Base-by-base conservation (phyloP, 1,140 invertebrate species). In the Coboldia fuscipes region DNA sequence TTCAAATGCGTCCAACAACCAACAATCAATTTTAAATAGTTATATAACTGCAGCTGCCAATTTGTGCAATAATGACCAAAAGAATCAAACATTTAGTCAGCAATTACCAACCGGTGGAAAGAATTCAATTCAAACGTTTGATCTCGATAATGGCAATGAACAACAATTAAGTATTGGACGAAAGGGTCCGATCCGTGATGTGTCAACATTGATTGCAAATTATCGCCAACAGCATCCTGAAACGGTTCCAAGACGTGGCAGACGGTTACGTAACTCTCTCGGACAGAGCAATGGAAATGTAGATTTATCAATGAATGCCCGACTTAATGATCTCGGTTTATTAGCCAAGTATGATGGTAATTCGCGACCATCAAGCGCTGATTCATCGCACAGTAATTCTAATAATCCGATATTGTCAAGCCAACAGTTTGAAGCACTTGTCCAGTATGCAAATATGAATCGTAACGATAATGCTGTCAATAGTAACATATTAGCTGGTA, bases 181-280 rank as follows among this genome's bases (percentile, higher is more conserved):
- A 15, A 74, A 82, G 44, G 73, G 79, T 0, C 67, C 75, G 0
- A 75, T 75, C 18, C 66, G 82, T 29, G 75, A 82, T 50, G 79
- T 84, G 9, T 68, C 75, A 45, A 75, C 78, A 4, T 75, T 85
- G 33, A 84, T 85, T 45, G 78, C 76, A 2, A 77, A 82, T 51
- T 79, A 82, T 45, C 64, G 77, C 38, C 69, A 76, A 30, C 59
- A 70, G 39, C 72, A 78, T 52, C 75, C 75, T 0, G 72, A 77
- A 41, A 57, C 63, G 7, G 70, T 74, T 1, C 74, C 74, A 0
- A 48, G 72, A 40, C 60, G 74, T 48, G 68, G 70, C 3, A 54
- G 68, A 23, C 45, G 70, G 23, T 62, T 70, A 50, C 63, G 66
- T 42, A 29, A 24, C 14, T 33, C 22, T 26, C 18, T 27, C 18